Evolutionary conservation across 2,888 invertebrate species (phyloP).

Genomic region (Drosophila merina): DNA sequence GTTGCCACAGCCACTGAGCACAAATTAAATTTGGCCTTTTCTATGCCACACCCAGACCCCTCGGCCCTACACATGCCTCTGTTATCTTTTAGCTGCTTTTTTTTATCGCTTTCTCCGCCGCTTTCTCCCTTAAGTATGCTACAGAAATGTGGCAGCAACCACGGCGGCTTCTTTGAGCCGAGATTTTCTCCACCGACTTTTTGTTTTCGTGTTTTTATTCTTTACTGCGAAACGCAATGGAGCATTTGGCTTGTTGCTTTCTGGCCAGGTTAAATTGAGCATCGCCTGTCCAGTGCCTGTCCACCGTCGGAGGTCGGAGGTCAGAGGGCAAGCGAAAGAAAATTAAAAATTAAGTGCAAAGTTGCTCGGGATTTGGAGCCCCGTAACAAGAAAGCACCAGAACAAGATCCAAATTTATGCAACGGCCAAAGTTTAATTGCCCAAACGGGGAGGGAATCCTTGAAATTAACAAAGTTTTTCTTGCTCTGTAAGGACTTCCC

Average conservation of each 20-base stretch:
- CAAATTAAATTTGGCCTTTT: conserved; percentile 75
- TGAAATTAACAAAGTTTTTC: not conserved
- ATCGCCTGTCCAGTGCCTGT: conserved; percentile 49
- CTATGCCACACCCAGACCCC: conserved; percentile 6
- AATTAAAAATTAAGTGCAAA: conserved; percentile 70
- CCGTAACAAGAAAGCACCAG: too few relatives aligned
- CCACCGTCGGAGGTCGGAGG: conserved; percentile 18
- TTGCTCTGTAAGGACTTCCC: not conserved
- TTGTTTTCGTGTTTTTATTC: conserved; percentile 1
- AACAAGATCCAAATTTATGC: conserved; percentile 44
- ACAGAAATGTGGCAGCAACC: conserved; percentile 16
- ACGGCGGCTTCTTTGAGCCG: not conserved
- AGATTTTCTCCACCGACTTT: conserved; percentile 33
- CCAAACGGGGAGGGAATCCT: not conserved
- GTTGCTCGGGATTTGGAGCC: conserved; percentile 51
- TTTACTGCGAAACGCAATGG: conserved; percentile 48
- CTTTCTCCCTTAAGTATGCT: conserved; percentile 37
- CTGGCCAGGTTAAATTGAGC: conserved; percentile 71
- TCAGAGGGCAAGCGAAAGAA: conserved; percentile 48
- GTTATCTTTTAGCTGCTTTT: conserved; percentile 11
- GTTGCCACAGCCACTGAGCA: conserved; percentile 61
- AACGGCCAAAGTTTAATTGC: conserved; percentile 62
- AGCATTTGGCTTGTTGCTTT: conserved; percentile 39
- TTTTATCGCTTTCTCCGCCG: conserved; percentile 20
- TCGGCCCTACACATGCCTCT: not conserved